Evolutionary conservation across 2,888 invertebrate species (phyloP).

Genomic region (Merodon equestris): DNA sequence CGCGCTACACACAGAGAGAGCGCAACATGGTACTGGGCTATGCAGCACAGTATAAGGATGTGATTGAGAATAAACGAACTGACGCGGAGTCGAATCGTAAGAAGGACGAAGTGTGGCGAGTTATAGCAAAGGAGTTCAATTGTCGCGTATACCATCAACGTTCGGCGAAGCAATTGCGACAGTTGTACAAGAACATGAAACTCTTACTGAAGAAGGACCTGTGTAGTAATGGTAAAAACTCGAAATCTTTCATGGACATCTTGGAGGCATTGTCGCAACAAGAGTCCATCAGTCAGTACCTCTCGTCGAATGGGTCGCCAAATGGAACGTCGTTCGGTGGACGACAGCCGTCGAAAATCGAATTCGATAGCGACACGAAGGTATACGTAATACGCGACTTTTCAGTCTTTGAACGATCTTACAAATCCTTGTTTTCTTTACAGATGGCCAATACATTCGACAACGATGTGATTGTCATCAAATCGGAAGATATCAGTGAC

Average conservation of each 20-base stretch:
- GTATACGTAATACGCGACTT: no score
- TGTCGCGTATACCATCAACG: constrained; percentile 78
- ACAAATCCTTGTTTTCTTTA: constrained; percentile 25
- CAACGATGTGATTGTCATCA: constrained; percentile 77
- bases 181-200: constrained; percentile 78
- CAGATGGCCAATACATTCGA: constrained; percentile 72
- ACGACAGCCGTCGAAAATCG: constrained; percentile 71
- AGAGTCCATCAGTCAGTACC: constrained; percentile 76
- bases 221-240: constrained; percentile 73
- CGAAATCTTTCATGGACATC: constrained; percentile 75
- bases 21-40: constrained; percentile 78
- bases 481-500: constrained; percentile 78
- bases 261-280: constrained; percentile 77
- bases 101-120: constrained; percentile 78
- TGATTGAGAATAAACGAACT: constrained; percentile 78
- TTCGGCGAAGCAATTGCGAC: constrained; percentile 78
- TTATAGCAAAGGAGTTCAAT: constrained; percentile 78
- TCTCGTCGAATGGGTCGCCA: constrained; percentile 75
- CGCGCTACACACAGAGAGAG: constrained; percentile 78
- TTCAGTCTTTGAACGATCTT: no score
- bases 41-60: constrained; percentile 78
- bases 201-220: constrained; percentile 77
- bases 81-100: constrained; percentile 78
- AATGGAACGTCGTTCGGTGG: constrained; percentile 69
- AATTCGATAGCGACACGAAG: constrained; percentile 77